phyloP scores from a whole-genome alignment of 2,888 invertebrate species.

The Smittia aterrima region DNA sequence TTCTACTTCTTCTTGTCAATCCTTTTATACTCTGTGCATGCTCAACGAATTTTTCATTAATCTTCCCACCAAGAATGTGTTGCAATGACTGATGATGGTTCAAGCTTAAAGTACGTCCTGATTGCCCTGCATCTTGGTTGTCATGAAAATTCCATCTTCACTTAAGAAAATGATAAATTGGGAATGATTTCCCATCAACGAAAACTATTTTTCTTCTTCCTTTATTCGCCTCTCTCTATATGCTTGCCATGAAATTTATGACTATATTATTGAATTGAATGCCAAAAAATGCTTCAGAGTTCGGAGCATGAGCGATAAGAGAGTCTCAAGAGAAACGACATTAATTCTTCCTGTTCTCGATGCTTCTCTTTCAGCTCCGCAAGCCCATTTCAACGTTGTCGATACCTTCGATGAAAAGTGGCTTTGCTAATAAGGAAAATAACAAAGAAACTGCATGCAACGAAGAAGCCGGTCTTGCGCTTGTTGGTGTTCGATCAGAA shows the following conservation, averaged over 20 bases:
- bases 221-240: background rate
- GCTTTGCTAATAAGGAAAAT: slow-evolving; percentile 57
- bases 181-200: background rate
- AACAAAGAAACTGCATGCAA: slow-evolving; percentile 61
- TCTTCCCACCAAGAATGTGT: too few relatives aligned
- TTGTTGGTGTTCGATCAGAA: slow-evolving; percentile 86
- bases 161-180: background rate
- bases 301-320: background rate
- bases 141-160: too few relatives aligned
- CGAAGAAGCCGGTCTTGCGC: slow-evolving; percentile 86
- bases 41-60: too few relatives aligned
- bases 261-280: slow-evolving; percentile 3
- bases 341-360: background rate
- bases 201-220: too few relatives aligned
- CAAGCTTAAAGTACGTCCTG: too few relatives aligned
- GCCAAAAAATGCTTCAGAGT: background rate
- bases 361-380: slow-evolving; percentile 74
- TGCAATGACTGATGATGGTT: too few relatives aligned
- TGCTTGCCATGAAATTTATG: slow-evolving; percentile 1
- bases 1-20: too few relatives aligned
- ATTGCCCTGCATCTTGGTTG: too few relatives aligned
- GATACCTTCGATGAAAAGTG: slow-evolving; percentile 87
- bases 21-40: too few relatives aligned
- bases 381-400: slow-evolving; percentile 97
- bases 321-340: background rate